Conservation (phyloP, 2,797 vertebrate species). For the Pithecia hirsuta region DNA sequence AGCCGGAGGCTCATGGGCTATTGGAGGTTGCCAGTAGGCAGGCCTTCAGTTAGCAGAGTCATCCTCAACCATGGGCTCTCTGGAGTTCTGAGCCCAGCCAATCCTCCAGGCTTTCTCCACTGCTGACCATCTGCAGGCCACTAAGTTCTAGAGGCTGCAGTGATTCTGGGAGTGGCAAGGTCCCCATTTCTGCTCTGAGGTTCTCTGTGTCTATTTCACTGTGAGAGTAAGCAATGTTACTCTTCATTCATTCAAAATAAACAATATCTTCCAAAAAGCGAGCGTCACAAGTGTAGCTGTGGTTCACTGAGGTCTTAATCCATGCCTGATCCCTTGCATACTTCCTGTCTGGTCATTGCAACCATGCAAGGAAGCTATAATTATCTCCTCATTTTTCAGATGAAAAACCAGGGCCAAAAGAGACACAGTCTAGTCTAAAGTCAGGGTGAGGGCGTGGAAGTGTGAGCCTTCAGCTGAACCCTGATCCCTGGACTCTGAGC, state of each 20-base stretch:
- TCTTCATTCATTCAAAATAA: neutral
- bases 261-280: neutral
- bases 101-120: neutral
- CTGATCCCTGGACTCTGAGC: neutral
- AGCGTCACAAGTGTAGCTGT: neutral
- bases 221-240: neutral
- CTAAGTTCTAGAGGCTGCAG: neutral
- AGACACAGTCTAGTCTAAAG: neutral
- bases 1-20: neutral
- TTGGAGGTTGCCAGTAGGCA: neutral
- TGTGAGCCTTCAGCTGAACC: neutral
- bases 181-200: neutral
- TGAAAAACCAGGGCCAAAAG: neutral
- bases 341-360: neutral
- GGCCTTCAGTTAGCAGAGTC: neutral
- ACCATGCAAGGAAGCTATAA: neutral
- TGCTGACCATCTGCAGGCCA: neutral
- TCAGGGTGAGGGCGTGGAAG: neutral
- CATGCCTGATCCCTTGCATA: neutral
- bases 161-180: neutral
- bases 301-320: neutral
- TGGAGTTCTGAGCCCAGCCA: neutral
- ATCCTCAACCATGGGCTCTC: no score
- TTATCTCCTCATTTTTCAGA: neutral
- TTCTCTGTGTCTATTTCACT: neutral